phyloP scores from a whole-genome alignment of 2,888 invertebrate genomes.

The Parthenolecanium corni region DNA sequence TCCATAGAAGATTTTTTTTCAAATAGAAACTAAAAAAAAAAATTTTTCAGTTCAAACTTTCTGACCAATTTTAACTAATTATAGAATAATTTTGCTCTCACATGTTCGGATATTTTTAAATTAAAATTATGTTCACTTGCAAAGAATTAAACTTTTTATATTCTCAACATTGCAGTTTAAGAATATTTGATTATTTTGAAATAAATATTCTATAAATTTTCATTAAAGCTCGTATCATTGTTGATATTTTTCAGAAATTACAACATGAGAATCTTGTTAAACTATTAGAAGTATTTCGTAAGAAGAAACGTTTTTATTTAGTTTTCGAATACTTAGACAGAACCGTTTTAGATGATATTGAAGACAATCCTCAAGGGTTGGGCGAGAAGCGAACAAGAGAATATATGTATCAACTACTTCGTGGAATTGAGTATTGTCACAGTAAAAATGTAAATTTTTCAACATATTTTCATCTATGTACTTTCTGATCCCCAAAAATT shows the following conservation, averaged over 20 bases:
- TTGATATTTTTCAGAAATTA: conserved; percentile 60
- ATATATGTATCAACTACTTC: conserved; percentile 68
- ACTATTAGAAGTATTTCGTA: conserved; percentile 76
- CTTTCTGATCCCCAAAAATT: neutral
- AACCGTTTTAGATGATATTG: conserved; percentile 72
- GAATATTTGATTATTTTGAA: too few relatives aligned
- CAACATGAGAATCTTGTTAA: conserved; percentile 79
- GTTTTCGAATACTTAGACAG: conserved; percentile 82
- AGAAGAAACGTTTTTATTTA: conserved; percentile 69
- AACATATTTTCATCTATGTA: conserved; percentile 8
- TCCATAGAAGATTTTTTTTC: too few relatives aligned
- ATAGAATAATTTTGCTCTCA: too few relatives aligned
- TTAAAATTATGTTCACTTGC: too few relatives aligned
- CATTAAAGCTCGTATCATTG: too few relatives aligned
- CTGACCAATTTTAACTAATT: too few relatives aligned
- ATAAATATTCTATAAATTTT: too few relatives aligned
- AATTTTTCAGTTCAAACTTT: too few relatives aligned
- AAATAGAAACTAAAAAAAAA: too few relatives aligned
- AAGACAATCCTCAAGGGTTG: conserved; percentile 56
- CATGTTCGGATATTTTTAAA: too few relatives aligned
- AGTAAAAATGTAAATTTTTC: conserved; percentile 55
- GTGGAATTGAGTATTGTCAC: conserved; percentile 71
- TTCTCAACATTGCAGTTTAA: too few relatives aligned
- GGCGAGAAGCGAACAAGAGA: conserved; percentile 61
- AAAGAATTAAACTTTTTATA: too few relatives aligned